A percentile compares a stretch with the other conserved stretches of the same genome.
phyloP scores from a whole-genome alignment of 2,797 vertebrate genomes.

The Acridotheres tristis region DNA sequence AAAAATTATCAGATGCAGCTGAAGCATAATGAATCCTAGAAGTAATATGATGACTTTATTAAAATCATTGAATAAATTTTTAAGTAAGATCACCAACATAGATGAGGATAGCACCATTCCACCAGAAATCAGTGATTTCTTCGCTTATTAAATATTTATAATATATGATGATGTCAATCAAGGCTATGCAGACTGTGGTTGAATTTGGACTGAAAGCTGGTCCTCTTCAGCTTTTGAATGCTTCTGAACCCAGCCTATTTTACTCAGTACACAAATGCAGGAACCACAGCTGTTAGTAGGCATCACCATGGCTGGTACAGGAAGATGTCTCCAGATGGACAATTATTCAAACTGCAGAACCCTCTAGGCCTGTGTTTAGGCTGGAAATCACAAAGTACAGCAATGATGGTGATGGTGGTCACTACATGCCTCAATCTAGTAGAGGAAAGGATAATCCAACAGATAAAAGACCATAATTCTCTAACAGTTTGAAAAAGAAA shows the following conservation, averaged over 20 bases:
- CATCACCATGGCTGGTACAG: not conserved
- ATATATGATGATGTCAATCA: not conserved
- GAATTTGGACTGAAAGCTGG: not conserved
- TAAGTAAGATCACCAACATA: not conserved
- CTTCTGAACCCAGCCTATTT: not conserved
- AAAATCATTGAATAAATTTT: not conserved
- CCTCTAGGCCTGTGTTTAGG: not conserved
- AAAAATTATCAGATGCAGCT: not conserved
- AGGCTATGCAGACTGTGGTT: not conserved
- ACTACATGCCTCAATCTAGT: rapidly evolving
- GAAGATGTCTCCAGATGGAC: not conserved
- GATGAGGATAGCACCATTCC: not conserved
- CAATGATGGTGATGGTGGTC: not conserved
- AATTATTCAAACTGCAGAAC: not conserved
- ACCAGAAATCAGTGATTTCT: not conserved
- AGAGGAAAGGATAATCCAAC: not conserved
- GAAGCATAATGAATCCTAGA: not conserved
- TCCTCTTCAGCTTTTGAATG: not conserved
- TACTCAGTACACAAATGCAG: rapidly evolving
- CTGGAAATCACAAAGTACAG: not conserved
- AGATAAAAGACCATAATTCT: not conserved
- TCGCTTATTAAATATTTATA: not conserved
- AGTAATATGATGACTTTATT: not conserved
- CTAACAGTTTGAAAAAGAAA: not conserved
- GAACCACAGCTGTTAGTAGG: not conserved